A percentile compares a stretch with the other conserved stretches of the same genome.
Evolutionary conservation across 2,797 vertebrate species (phyloP).

Genomic region (Eulemur coronatus): DNA sequence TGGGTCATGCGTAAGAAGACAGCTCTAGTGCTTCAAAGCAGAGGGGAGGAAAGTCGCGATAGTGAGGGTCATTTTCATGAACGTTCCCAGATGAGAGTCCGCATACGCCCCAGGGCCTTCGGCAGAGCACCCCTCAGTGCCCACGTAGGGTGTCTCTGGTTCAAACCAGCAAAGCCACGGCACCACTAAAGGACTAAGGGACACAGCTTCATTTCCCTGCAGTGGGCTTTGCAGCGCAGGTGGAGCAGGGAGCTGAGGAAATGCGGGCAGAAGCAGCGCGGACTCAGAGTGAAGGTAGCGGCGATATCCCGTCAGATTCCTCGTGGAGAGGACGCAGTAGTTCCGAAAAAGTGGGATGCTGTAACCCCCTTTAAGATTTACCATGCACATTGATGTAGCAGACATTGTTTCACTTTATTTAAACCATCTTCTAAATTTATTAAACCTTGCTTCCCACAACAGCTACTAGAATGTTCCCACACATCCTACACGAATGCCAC

Average conservation of each 20-base stretch:
- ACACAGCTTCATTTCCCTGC: background rate
- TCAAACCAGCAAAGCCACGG: background rate
- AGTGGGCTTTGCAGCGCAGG: background rate
- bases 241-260: background rate
- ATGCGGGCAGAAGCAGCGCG: background rate
- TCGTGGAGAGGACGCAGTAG: background rate
- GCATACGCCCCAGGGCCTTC: background rate
- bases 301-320: background rate
- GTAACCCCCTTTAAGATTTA: background rate
- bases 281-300: background rate
- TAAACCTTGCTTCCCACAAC: background rate
- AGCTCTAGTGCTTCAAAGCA: background rate
- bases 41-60: background rate
- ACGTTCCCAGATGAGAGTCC: background rate
- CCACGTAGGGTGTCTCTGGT: background rate
- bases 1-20: background rate
- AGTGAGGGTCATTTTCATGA: slow-evolving; percentile 23
- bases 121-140: rapidly evolving
- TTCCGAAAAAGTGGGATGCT: background rate
- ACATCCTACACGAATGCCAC: background rate
- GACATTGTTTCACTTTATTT: background rate
- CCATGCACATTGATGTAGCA: rapidly evolving
- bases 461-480: background rate
- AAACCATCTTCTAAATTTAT: background rate
- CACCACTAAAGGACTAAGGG: background rate